Evolutionary conservation across 2,797 vertebrate species (phyloP).

Genomic region (Smutsia gigantea): DNA sequence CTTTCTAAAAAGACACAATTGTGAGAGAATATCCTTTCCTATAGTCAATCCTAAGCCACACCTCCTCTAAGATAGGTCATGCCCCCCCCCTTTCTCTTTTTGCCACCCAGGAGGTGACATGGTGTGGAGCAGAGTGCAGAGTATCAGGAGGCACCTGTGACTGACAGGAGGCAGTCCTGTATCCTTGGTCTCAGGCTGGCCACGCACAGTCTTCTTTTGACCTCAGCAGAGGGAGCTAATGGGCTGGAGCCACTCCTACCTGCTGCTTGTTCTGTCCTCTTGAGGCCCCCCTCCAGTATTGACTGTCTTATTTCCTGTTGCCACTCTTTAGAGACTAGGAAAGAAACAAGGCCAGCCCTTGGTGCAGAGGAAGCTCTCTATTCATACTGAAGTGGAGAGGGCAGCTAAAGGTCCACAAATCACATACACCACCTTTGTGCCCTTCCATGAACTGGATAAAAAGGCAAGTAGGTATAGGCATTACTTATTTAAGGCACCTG

Average conservation of each 20-base stretch:
- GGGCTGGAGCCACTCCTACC: not conserved
- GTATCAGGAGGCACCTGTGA: not conserved
- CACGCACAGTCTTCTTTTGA: not conserved
- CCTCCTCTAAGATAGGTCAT: not conserved
- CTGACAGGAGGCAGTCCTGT: not conserved
- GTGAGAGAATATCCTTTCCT: not conserved
- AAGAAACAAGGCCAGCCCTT: not conserved
- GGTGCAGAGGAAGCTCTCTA: not conserved
- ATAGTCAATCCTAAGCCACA: not conserved
- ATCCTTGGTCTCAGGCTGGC: not conserved
- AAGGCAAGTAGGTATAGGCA: not conserved
- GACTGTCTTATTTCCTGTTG: not conserved
- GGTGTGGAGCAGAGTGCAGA: not conserved
- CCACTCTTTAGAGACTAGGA: not conserved
- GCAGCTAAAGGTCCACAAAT: not conserved
- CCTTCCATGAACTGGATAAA: not conserved
- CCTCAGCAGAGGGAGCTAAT: not conserved
- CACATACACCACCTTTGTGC: fast-evolving
- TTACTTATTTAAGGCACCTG: not conserved
- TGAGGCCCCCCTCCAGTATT: not conserved
- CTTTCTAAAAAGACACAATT: not conserved
- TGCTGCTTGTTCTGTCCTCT: not conserved
- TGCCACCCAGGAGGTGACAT: not conserved
- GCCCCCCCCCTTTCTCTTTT: not conserved
- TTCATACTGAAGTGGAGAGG: not conserved